Evolutionary conservation across 2,888 invertebrate genomes (phyloP).

Genomic region (Sesia bembeciformis): DNA sequence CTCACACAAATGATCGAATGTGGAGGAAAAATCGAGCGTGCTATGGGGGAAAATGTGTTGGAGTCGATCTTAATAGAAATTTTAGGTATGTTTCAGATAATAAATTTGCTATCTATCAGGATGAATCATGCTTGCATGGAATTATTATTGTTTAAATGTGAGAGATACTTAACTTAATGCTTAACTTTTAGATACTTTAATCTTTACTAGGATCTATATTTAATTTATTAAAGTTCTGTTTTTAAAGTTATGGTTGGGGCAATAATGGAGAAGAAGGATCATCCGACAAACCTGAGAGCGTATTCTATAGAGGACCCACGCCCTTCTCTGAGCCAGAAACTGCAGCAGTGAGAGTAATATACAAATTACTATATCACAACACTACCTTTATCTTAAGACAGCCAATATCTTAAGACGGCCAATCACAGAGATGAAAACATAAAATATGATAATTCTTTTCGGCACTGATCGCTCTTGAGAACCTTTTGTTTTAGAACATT

Average conservation of each 20-base stretch:
- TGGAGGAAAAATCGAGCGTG: slow-evolving; percentile 86
- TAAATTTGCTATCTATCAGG: no score
- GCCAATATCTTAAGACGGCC: no score
- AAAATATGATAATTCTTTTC: no score
- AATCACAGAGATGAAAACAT: no score
- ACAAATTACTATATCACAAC: not conserved
- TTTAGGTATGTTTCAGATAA: slow-evolving; percentile 72
- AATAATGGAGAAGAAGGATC: slow-evolving; percentile 80
- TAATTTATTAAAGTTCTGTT: not conserved
- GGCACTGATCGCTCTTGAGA: no score
- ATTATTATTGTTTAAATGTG: no score
- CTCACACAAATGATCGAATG: slow-evolving; percentile 85
- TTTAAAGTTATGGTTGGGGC: slow-evolving; percentile 85
- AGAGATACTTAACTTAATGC: not conserved
- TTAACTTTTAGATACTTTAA: not conserved
- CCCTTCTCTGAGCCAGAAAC: slow-evolving; percentile 94
- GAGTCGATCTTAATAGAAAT: slow-evolving; percentile 90
- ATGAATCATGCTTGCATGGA: no score
- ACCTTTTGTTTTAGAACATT: no score
- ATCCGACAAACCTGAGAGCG: slow-evolving; percentile 84
- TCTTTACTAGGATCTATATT: not conserved
- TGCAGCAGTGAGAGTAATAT: slow-evolving; percentile 69
- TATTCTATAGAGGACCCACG: slow-evolving; percentile 84
- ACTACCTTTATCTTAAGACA: not conserved
- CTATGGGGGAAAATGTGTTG: slow-evolving; percentile 78